Evolutionary conservation across 1,140 invertebrate genomes (phyloP).

Genomic region (Hyles euphorbiae): DNA sequence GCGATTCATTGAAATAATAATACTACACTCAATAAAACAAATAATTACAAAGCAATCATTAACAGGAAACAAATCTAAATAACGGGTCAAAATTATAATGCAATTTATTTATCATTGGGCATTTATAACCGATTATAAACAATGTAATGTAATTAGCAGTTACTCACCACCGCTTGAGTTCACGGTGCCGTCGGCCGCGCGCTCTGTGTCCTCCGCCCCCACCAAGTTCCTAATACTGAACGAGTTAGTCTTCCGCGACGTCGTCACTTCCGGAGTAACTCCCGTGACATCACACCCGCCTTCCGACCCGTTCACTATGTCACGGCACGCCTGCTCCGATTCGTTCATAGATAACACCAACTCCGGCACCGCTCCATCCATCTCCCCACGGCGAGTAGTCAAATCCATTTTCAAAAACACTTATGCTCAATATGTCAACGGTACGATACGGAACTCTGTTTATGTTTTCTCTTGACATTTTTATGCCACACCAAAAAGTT

Average conservation of each 20-base stretch:
- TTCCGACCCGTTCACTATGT: conserved; percentile 44
- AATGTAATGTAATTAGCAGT: background rate
- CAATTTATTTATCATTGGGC: background rate
- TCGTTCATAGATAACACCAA: conserved; percentile 33
- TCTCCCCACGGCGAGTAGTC: conserved; percentile 56
- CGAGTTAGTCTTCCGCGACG: conserved; percentile 45
- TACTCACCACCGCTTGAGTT: conserved; percentile 53
- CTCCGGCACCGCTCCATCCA: conserved; percentile 28
- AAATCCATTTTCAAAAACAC: conserved; percentile 56
- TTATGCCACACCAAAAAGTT: conserved; percentile 8
- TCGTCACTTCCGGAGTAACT: conserved; percentile 38
- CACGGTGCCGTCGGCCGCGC: conserved; percentile 45
- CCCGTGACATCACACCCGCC: conserved; percentile 45
- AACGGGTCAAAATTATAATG: too few species aligned
- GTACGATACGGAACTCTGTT: conserved; percentile 1
- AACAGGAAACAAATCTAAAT: too few species aligned
- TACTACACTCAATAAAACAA: too few species aligned
- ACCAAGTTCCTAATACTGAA: conserved; percentile 61
- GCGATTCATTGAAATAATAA: too few species aligned
- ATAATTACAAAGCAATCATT: too few species aligned
- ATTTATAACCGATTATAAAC: background rate
- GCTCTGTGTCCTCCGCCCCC: conserved; percentile 49
- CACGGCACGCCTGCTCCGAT: conserved; percentile 47
- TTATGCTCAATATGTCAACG: conserved; percentile 2
- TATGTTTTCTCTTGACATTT: conserved; percentile 14